Evolutionary conservation across 2,797 vertebrate genomes (phyloP), one percentile per base, ranked within the genome.

Genomic region (Anisognathus igniventris): DNA sequence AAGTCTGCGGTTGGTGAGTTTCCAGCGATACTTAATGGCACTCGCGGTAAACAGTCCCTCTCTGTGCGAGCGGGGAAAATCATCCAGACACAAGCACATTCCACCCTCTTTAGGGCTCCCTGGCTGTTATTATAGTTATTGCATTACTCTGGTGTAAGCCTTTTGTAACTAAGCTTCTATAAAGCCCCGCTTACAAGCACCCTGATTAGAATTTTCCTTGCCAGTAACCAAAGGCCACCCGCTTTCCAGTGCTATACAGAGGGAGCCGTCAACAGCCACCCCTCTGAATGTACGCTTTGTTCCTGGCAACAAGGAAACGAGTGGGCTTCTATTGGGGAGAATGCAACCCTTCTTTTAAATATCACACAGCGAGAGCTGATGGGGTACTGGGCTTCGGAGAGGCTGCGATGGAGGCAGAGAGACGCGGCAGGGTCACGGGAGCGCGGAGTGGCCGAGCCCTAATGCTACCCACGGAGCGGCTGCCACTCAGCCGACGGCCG

Each of bases 301-400:
- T 98, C 97, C 90, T 93, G 96, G 96, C 96, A 97, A 97, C 96
- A 95, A 97, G 97, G 97, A 96, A 96, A 96, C 95, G 97, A 96
- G 97, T 96, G 97, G 96, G 96, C 97, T 97, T 97, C 97, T 96
- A 91, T 92, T 95, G 78, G 96, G 97, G 97, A 96, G 97, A 98
- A 97, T 96, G 97, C 97, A 97, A 96, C 97, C 97, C 97, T 97
- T 97, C 97, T 97, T 98, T 97, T 97, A 97, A 97, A 97, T 96
- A 95, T 97, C 95, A 90, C 93, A 90, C 89, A 95, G 97, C 83
- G 85, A 95, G 82, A 90, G 94, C 93, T 92, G 95, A 80, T 96
- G 97, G 93, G 80, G 96, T 96, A 96, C 89, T 70, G 96, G 96
- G 96, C 95, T 96, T 86, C 60, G 23, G 61, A 93, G 96, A 74